phyloP scores from a whole-genome alignment of 2,888 invertebrate genomes.

The Aphrophora alni region DNA sequence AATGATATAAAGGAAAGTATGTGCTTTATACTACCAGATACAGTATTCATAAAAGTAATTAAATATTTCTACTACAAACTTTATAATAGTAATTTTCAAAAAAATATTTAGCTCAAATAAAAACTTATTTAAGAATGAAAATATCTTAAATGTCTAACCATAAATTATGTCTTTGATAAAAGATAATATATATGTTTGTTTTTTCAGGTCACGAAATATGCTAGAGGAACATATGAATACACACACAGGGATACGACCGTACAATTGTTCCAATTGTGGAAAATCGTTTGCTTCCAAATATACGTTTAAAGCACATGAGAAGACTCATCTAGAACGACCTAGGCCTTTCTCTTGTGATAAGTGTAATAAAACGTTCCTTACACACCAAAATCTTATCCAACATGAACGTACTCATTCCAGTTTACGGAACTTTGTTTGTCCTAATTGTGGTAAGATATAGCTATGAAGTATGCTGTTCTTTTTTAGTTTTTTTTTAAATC shows the following conservation, averaged over 20 bases:
- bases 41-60: too few species aligned
- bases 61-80: too few species aligned
- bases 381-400: conserved; percentile 76
- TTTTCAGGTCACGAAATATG: conserved; percentile 68
- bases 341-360: conserved; percentile 70
- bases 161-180: too few species aligned
- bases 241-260: conserved; percentile 72
- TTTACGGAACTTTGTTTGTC: conserved; percentile 72
- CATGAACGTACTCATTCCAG: conserved; percentile 78
- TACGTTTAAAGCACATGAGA: conserved; percentile 76
- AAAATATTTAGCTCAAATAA: too few species aligned
- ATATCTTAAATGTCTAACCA: too few species aligned
- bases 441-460: conserved; percentile 66
- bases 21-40: too few species aligned
- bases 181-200: too few species aligned
- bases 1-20: too few species aligned
- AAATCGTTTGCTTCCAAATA: conserved; percentile 83
- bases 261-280: conserved; percentile 68
- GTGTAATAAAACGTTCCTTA: conserved; percentile 76
- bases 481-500: not conserved
- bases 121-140: too few species aligned
- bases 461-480: too few species aligned
- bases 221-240: conserved; percentile 76
- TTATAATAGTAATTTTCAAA: too few species aligned
- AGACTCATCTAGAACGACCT: conserved; percentile 72